Evolutionary conservation across 2,888 invertebrate species (phyloP), one percentile per base, ranked within the genome.

Genomic region (Caenorhabditis sp.): DNA sequence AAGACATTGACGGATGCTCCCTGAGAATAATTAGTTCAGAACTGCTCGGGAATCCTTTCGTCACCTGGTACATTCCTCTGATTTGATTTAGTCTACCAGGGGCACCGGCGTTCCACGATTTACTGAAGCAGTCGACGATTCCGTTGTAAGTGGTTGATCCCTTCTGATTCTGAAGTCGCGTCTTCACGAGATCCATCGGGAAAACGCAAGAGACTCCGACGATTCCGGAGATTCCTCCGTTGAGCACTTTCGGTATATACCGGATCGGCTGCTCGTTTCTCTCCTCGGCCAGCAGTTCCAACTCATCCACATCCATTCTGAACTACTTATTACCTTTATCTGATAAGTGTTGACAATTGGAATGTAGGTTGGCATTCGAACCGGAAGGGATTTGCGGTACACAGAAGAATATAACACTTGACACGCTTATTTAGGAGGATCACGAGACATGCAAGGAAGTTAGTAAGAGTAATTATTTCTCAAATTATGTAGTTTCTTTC

Each of bases 141-240:
- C 93, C 95, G 82, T 92, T 93, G 90, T 98, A 99, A 92, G 95
- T 94, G 87, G 92, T 92, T 90, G 95, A 93, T 81, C 96, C 79
- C 39, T 70, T 93, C 91, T 98, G 97, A 91, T 96, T 98, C 91
- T 98, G 98, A 81, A 98, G 92, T 50, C 98, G 92, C 0, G 98
- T 98, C 91, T 98, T 98, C 59, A 97, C 96, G 86, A 98, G 92
- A 91, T 98, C 98, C 89, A 98, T 91, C 0, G 98, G 98, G 89
- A 98, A 98, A 30, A 97, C 96, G 89, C 96, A 94, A 2, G 90
- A 90, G 41, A 98, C 97, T 15, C 97, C 98, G 22, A 81, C 79
- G 15, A 81, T 76, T 20, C 81, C 81, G 6, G 81, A 79, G 22
- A 81, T 81, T 24, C 81, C 96, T 81, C 98, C 98, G 92, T 98